Percentiles rank a stretch among this genome's conserved stretches.
These are phyloP conservation scores for Lichenostomus cassidix DNA, from an alignment of 2,113 vertebrate genomes.

Conservation along the genomic window DNA sequence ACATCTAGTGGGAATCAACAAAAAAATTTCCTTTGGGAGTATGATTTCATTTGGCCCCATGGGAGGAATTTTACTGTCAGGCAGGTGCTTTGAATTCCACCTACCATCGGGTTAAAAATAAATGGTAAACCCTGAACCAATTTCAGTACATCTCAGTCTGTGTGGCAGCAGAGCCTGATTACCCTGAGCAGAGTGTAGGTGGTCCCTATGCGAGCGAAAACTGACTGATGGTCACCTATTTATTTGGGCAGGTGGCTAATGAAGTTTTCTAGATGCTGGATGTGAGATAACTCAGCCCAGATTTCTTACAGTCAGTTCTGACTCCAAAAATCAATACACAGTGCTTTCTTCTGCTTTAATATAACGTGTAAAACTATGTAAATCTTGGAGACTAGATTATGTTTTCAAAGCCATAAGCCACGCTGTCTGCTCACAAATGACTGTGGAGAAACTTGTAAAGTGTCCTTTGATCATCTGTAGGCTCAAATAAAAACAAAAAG, in stretches of 20 bases:
- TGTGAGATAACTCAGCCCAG: not conserved
- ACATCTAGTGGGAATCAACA: not conserved
- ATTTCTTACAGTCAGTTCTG: not conserved
- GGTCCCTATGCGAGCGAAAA: accelerated
- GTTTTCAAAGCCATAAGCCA: slow-evolving; percentile 29
- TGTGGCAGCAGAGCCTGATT: not conserved
- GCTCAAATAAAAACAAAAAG: slow-evolving; percentile 32
- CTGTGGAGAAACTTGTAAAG: not conserved
- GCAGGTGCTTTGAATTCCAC: not conserved
- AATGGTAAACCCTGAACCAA: not conserved
- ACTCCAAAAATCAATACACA: not conserved
- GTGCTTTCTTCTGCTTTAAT: not conserved
- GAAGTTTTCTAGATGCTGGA: not conserved
- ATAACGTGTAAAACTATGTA: slow-evolving; percentile 21
- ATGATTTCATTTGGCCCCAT: not conserved
- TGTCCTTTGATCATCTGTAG: slow-evolving; percentile 14
- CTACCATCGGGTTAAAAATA: not conserved
- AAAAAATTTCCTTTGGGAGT: not conserved
- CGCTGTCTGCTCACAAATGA: not conserved
- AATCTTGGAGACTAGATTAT: slow-evolving; percentile 2
- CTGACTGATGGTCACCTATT: not conserved
- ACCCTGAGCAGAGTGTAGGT: not conserved
- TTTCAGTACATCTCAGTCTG: not conserved
- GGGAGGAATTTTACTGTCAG: not conserved
- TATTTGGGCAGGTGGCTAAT: not conserved